Percentiles rank a stretch among this genome's conserved stretches.
Evolutionary conservation across 2,113 vertebrate species (phyloP).

Genomic region (Pyxicephalus adspersus): DNA sequence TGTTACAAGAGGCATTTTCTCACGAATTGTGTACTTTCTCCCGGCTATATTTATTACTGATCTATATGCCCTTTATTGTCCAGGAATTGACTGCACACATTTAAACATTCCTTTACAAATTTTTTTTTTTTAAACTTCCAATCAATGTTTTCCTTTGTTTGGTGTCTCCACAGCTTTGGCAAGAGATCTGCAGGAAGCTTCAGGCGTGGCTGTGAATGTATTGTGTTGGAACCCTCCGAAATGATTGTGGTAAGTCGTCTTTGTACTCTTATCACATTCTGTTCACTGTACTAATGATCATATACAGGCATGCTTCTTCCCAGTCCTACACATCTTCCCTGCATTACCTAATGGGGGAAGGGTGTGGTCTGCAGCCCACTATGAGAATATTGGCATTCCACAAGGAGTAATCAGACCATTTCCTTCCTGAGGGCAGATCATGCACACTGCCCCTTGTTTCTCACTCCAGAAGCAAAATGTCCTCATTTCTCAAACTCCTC

Average conservation of each 20-base stretch:
- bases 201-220: conserved; percentile 97
- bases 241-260: conserved; percentile 94
- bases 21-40: not conserved
- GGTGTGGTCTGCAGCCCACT: not conserved
- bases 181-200: conserved; percentile 96
- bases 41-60: conserved; percentile 4
- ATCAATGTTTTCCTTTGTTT: conserved; percentile 55
- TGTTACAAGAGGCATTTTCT: fast-evolving
- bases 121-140: conserved; percentile 56
- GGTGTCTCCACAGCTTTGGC: conserved; percentile 82
- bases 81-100: conserved; percentile 45
- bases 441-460: conserved; percentile 37
- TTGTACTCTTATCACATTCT: not conserved
- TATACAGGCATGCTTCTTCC: not conserved
- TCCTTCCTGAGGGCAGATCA: conserved; percentile 46
- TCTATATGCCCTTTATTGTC: conserved; percentile 42
- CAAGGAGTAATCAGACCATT: conserved; percentile 29
- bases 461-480: conserved; percentile 3
- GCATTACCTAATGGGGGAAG: not conserved
- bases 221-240: conserved; percentile 97
- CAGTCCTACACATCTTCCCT: not conserved
- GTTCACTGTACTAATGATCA: not conserved
- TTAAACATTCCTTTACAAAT: conserved; percentile 43
- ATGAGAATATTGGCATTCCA: conserved; percentile 28
- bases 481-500: too few relatives aligned